Conservation (phyloP, 2,797 vertebrate species). For the Trematomus bernacchii region DNA sequence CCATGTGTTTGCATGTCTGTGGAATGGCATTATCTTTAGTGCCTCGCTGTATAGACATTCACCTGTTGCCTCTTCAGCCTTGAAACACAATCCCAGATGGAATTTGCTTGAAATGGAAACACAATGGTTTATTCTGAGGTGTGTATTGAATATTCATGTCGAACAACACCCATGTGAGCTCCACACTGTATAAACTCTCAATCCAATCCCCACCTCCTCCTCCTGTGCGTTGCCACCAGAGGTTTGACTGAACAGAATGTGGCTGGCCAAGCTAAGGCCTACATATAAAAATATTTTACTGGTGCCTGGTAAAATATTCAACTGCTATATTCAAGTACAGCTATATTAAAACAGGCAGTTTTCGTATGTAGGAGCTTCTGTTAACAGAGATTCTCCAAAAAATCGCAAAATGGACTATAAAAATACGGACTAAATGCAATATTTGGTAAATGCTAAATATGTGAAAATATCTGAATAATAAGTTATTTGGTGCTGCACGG, state of each 20-base stretch:
- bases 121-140: slow-evolving; percentile 53
- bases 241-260: slow-evolving; percentile 23
- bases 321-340: not conserved
- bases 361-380: no score
- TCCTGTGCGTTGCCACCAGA: slow-evolving; percentile 22
- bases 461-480: no score
- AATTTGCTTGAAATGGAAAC: slow-evolving; percentile 41
- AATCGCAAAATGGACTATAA: no score
- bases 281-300: slow-evolving; percentile 22
- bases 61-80: slow-evolving; percentile 32
- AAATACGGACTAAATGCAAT: no score
- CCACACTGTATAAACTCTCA: slow-evolving; percentile 24
- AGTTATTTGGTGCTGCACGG: no score
- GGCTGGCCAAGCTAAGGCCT: slow-evolving; percentile 6
- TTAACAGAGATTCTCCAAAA: no score
- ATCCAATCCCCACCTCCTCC: slow-evolving; percentile 25
- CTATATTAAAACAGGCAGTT: not conserved
- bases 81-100: slow-evolving; percentile 38
- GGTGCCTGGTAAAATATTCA: slow-evolving; percentile 20
- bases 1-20: not conserved
- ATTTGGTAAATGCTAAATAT: no score
- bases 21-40: slow-evolving; percentile 5
- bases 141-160: slow-evolving; percentile 62
- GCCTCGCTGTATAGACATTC: slow-evolving; percentile 20
- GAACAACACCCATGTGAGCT: slow-evolving; percentile 55